Percentiles rank a stretch among this genome's conserved stretches.
These are phyloP conservation scores for Peromyscus maniculatus DNA, from an alignment of 2,113 vertebrate genomes.

Conservation along the genomic window DNA sequence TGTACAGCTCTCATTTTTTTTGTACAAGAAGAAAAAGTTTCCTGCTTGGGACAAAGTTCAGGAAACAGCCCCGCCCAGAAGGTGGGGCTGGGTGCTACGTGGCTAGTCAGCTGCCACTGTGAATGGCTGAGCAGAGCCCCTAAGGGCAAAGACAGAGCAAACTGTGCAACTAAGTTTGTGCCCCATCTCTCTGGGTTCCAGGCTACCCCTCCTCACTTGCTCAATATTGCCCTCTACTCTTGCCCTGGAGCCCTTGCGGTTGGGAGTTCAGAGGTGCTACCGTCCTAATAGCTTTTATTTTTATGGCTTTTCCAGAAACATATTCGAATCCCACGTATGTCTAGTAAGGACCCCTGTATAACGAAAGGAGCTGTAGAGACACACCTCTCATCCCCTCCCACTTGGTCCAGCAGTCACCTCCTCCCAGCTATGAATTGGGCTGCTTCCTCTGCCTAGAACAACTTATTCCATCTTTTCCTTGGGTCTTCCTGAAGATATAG, in stretches of 20 bases:
- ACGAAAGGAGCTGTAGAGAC: background rate
- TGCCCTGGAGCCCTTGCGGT: accelerated
- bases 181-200: background rate
- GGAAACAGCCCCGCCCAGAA: background rate
- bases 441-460: background rate
- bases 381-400: background rate
- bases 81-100: background rate
- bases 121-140: background rate
- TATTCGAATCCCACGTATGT: background rate
- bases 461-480: background rate
- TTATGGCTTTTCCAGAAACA: background rate
- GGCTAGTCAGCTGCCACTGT: background rate
- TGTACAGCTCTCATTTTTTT: background rate
- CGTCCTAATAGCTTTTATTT: background rate
- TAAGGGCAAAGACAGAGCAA: background rate
- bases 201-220: background rate
- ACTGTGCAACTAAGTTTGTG: background rate
- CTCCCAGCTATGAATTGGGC: background rate
- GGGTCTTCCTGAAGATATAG: background rate
- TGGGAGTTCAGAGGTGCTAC: background rate
- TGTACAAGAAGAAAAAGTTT: conserved; percentile 29
- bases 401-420: background rate
- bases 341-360: no score
- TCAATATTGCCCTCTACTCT: no score
- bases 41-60: conserved; percentile 48